Conservation (phyloP, 2,888 invertebrate genomes). For the Monopis laevigella region DNA sequence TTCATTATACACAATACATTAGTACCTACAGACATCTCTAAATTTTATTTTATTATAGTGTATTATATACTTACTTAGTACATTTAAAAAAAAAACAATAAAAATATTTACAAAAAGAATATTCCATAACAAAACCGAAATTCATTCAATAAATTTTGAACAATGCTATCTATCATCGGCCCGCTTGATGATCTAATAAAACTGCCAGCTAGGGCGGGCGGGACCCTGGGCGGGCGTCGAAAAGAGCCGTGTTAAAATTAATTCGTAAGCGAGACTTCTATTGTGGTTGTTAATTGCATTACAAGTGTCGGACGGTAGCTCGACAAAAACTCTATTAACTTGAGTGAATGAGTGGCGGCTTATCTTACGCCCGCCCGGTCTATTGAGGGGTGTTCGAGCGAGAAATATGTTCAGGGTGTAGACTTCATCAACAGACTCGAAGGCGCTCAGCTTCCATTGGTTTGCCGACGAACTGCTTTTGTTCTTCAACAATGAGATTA, state of each 20-base stretch:
- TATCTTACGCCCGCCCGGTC: constrained; percentile 34
- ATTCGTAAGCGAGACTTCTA: constrained; percentile 55
- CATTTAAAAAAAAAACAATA: too few relatives aligned
- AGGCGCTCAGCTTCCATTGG: constrained; percentile 28
- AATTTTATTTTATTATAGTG: too few relatives aligned
- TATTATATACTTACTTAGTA: too few relatives aligned
- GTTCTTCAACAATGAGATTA: constrained; percentile 8
- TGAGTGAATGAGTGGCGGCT: constrained; percentile 48
- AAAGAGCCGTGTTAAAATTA: constrained; percentile 42
- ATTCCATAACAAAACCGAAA: too few relatives aligned
- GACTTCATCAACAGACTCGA: constrained; percentile 47
- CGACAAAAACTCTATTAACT: constrained; percentile 61
- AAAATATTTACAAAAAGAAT: too few relatives aligned
- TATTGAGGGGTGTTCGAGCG: constrained; percentile 47
- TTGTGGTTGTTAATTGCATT: constrained; percentile 65
- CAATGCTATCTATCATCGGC: constrained; percentile 2
- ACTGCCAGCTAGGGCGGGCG: not conserved
- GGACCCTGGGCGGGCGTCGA: constrained; percentile 4
- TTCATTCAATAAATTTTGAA: not conserved
- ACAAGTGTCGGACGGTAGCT: constrained; percentile 52
- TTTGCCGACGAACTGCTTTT: not conserved
- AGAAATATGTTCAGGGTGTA: constrained; percentile 44
- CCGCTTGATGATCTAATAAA: constrained; percentile 7
- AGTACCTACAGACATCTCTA: too few relatives aligned
- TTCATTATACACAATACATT: too few relatives aligned